Evolutionary conservation across 2,888 invertebrate genomes (phyloP).

Genomic region (Leptinotarsa haldemani): DNA sequence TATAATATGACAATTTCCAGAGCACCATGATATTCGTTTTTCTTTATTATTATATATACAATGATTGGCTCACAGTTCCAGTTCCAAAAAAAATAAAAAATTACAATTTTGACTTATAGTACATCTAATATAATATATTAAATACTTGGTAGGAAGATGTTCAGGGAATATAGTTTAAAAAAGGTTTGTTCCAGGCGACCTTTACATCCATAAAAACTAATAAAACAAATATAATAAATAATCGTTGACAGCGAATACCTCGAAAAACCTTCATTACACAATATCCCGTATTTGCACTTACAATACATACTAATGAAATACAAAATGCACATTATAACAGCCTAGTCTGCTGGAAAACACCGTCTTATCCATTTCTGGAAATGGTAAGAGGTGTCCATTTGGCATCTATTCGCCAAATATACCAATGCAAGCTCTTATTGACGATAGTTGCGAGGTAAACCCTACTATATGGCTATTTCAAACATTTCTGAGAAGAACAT

Average conservation of each 20-base stretch:
- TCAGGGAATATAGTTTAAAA: conserved; percentile 48
- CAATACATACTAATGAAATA: conserved; percentile 53
- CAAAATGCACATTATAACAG: conserved; percentile 63
- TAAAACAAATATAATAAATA: conserved; percentile 47
- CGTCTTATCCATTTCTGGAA: conserved; percentile 63
- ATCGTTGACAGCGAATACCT: conserved; percentile 39
- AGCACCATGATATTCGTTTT: conserved; percentile 65
- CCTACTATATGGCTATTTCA: conserved; percentile 56
- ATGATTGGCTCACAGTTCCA: conserved; percentile 47
- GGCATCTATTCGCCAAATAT: conserved; percentile 58
- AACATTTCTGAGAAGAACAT: conserved; percentile 47
- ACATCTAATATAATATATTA: conserved; percentile 57
- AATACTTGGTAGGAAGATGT: conserved; percentile 68
- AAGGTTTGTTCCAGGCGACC: conserved; percentile 32
- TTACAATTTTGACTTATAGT: conserved; percentile 55
- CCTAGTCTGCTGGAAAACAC: conserved; percentile 59
- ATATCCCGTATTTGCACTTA: conserved; percentile 57
- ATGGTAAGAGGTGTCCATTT: conserved; percentile 62
- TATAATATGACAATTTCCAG: conserved; percentile 59
- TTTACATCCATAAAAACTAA: conserved; percentile 32
- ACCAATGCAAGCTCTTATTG: conserved; percentile 53
- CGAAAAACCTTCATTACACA: conserved; percentile 43
- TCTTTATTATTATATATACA: conserved; percentile 53
- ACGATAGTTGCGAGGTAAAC: conserved; percentile 61
- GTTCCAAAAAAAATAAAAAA: conserved; percentile 41